phyloP scores from a whole-genome alignment of 1,140 invertebrate genomes.

The Drosophila rhopaloa region DNA sequence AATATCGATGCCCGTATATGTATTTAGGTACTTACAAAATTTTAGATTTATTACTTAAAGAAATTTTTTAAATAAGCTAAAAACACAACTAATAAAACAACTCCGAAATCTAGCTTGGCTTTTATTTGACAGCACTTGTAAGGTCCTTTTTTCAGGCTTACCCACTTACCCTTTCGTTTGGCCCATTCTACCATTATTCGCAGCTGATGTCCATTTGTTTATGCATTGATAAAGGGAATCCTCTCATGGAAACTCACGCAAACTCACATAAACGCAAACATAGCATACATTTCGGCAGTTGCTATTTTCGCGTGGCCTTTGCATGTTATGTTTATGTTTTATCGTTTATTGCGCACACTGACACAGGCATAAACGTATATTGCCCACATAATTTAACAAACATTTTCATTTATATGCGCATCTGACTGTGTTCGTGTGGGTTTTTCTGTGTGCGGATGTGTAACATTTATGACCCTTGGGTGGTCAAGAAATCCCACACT shows the following conservation, averaged over 20 bases:
- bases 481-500: conserved; percentile 38
- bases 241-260: conserved; percentile 6
- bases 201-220: conserved; percentile 68
- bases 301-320: conserved; percentile 64
- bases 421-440: conserved; percentile 19
- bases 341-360: conserved; percentile 66
- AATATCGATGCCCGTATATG: too few species aligned
- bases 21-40: too few species aligned
- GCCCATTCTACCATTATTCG: conserved; percentile 21
- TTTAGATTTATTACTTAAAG: too few species aligned
- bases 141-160: background rate
- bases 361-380: conserved; percentile 62
- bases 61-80: too few species aligned
- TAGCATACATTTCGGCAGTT: conserved; percentile 50
- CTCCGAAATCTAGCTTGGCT: too few species aligned
- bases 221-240: conserved; percentile 58
- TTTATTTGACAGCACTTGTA: background rate
- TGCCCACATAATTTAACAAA: conserved; percentile 72
- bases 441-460: conserved; percentile 32
- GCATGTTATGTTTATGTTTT: conserved; percentile 71
- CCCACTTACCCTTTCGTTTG: background rate
- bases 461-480: conserved; percentile 46
- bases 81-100: too few species aligned
- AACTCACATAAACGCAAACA: conserved; percentile 10
- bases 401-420: conserved; percentile 63